Conservation (phyloP, 2,113 vertebrate species). For the Delphinus delphis region DNA sequence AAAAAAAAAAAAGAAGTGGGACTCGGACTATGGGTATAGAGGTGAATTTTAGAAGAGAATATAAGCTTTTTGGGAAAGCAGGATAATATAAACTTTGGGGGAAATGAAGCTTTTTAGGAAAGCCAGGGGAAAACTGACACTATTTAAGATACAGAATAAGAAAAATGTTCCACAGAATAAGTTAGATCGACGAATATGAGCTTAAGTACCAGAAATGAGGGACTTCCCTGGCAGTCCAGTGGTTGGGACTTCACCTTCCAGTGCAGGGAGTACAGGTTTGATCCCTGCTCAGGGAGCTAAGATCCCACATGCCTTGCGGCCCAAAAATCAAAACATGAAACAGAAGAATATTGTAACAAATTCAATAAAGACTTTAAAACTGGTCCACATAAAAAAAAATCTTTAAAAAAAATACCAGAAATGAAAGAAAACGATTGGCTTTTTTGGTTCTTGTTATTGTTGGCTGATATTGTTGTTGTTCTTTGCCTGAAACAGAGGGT, state of each 20-base stretch:
- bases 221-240: no score
- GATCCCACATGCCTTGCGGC: no score
- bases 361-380: no score
- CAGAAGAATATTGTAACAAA: no score
- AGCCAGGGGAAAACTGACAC: neutral
- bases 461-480: no score
- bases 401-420: neutral
- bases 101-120: neutral
- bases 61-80: neutral
- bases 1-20: neutral
- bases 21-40: neutral
- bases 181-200: neutral
- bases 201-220: neutral
- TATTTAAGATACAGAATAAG: neutral
- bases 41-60: neutral
- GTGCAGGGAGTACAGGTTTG: no score
- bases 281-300: no score
- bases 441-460: neutral
- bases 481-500: neutral
- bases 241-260: no score
- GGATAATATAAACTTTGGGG: neutral
- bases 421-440: neutral
- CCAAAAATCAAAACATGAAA: no score
- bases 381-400: no score
- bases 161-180: neutral